Conservation (phyloP, 2,797 vertebrate genomes). For the Platalea minor region DNA sequence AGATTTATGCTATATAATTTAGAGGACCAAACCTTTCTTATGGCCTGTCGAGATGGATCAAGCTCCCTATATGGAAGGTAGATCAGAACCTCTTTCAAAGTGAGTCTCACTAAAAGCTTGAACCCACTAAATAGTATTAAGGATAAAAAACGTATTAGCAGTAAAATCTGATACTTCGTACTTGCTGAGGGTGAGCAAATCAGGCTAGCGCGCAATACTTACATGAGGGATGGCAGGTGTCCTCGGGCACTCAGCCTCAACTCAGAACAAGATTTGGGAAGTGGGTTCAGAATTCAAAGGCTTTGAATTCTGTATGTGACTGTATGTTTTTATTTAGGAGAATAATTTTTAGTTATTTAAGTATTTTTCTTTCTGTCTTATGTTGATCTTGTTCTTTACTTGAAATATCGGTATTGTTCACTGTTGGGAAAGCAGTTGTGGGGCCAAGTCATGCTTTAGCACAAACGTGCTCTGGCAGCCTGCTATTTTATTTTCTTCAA, state of each 20-base stretch:
- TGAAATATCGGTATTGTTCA: background rate
- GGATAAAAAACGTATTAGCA: background rate
- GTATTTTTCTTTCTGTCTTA: background rate
- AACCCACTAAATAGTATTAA: background rate
- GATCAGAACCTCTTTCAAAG: background rate
- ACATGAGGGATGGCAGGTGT: background rate
- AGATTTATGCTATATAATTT: background rate
- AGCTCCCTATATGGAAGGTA: background rate
- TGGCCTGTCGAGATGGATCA: background rate
- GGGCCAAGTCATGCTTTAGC: background rate
- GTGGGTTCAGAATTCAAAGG: background rate
- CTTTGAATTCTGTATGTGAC: background rate
- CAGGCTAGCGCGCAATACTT: background rate
- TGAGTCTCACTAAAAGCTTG: background rate
- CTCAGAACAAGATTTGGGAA: background rate
- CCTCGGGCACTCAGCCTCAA: background rate
- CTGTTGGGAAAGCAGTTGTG: background rate
- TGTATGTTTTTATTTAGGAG: background rate
- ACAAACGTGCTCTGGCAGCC: background rate
- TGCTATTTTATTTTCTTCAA: background rate
- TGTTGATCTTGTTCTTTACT: background rate
- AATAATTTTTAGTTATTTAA: background rate
- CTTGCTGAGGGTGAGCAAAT: background rate
- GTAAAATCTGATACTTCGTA: background rate
- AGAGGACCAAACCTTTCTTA: background rate